Evolutionary conservation across 2,113 vertebrate species (phyloP).

Genomic region (Pao palembangensis): DNA sequence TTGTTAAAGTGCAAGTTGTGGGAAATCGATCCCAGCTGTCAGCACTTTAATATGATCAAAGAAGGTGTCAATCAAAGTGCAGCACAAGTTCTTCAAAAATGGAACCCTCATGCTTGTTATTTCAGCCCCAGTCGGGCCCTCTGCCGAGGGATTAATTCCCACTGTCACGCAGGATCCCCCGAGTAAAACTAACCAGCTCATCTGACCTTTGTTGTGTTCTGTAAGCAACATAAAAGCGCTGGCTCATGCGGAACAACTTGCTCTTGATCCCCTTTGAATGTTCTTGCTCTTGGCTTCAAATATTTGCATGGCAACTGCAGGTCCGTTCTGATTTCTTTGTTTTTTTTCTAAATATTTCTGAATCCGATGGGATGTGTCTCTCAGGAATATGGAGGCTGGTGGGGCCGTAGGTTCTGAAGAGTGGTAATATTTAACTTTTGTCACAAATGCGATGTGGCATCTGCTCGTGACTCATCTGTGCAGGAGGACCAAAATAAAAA

Average conservation of each 20-base stretch:
- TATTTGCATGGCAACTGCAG: constrained; percentile 46
- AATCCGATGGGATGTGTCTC: no score
- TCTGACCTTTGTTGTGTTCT: constrained; percentile 52
- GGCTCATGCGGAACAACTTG: constrained; percentile 55
- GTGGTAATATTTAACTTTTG: background rate
- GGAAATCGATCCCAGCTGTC: constrained; percentile 70
- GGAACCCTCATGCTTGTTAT: constrained; percentile 61
- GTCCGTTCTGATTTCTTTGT: constrained; percentile 3
- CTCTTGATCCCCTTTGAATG: constrained; percentile 42
- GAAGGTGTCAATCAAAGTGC: constrained; percentile 64
- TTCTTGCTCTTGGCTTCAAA: constrained; percentile 47
- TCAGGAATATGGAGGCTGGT: no score
- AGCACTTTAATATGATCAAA: constrained; percentile 73
- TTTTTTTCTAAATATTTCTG: no score
- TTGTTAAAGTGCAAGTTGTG: constrained; percentile 61
- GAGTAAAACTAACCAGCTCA: constrained; percentile 49
- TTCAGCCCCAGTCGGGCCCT: constrained; percentile 43
- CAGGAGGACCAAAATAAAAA: constrained; percentile 4
- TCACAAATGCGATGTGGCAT: constrained; percentile 43
- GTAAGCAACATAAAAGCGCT: constrained; percentile 53
- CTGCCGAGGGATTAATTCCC: constrained; percentile 42
- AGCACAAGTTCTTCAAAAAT: constrained; percentile 37
- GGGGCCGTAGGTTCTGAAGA: background rate
- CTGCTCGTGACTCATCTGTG: constrained; percentile 19
- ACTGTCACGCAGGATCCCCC: constrained; percentile 41